These are phyloP conservation scores for Drosophila asahinai DNA, from an alignment of 1,140 invertebrate genomes.

Conservation along the genomic window DNA sequence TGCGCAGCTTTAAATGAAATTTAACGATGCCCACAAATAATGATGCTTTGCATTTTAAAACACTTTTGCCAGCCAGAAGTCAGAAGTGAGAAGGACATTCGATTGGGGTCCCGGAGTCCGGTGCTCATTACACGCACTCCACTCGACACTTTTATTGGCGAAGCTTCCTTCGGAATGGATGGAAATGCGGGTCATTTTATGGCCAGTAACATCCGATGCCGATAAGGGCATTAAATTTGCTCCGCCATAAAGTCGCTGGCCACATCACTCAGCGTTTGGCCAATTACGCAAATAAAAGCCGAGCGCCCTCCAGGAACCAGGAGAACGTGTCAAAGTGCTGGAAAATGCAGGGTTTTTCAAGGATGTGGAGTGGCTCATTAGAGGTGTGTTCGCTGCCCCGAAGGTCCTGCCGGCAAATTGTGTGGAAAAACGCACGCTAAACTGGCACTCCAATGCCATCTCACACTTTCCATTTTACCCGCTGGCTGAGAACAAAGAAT, in stretches of 20 bases:
- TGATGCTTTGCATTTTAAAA: constrained; percentile 81
- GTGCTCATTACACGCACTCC: constrained; percentile 79
- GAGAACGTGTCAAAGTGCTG: constrained; percentile 79
- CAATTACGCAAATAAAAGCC: constrained; percentile 77
- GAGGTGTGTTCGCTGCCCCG: constrained; percentile 56
- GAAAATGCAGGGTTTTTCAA: constrained; percentile 62
- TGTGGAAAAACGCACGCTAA: constrained; percentile 60
- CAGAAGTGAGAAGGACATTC: constrained; percentile 64
- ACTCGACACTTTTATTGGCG: constrained; percentile 80
- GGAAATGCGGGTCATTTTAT: constrained; percentile 77
- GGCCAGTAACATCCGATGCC: constrained; percentile 66
- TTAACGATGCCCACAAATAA: constrained; percentile 82
- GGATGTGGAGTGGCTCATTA: constrained; percentile 74
- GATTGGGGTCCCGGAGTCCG: constrained; percentile 41
- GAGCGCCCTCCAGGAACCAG: constrained; percentile 15
- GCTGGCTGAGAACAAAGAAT: constrained; percentile 21
- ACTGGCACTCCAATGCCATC: constrained; percentile 14
- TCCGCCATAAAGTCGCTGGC: constrained; percentile 64
- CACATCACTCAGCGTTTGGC: constrained; percentile 72
- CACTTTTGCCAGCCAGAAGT: constrained; percentile 53
- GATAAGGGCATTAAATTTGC: constrained; percentile 77
- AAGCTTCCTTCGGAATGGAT: constrained; percentile 31
- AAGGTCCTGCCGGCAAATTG: constrained; percentile 68
- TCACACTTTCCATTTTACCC: constrained; percentile 9
- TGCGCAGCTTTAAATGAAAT: constrained; percentile 74